Evolutionary conservation across 2,888 invertebrate genomes (phyloP).

Genomic region (Orchestes rusci): DNA sequence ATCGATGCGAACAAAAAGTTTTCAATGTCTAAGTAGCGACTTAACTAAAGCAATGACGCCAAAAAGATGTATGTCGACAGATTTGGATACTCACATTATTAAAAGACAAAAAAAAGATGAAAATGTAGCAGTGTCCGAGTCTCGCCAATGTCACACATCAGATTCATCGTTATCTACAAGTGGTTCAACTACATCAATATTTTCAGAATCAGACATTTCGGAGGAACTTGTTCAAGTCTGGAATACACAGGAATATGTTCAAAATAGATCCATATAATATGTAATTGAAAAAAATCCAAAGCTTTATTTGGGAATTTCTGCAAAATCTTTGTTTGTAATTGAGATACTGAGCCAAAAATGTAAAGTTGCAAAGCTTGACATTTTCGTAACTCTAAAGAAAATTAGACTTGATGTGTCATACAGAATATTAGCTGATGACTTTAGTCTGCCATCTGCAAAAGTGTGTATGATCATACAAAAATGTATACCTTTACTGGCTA

Average conservation of each 20-base stretch:
- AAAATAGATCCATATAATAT: neutral
- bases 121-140: no score
- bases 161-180: no score
- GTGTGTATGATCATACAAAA: neutral
- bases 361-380: neutral
- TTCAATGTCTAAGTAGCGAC: no score
- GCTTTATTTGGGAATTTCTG: neutral
- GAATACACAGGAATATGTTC: neutral
- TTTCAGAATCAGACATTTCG: no score
- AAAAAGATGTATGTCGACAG: no score
- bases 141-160: no score
- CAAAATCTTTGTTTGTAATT: neutral
- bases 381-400: conserved; percentile 9
- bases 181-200: no score
- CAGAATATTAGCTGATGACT: neutral
- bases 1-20: no score
- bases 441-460: neutral
- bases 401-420: conserved; percentile 7
- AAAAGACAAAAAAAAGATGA: no score
- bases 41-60: no score
- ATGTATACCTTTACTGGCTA: neutral
- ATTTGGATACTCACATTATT: no score
- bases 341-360: neutral
- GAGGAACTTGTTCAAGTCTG: no score
- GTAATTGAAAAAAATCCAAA: conserved; percentile 2